Percentiles rank a stretch among this genome's conserved stretches.
These are phyloP conservation scores for Nannospalax galili DNA, from an alignment of 2,113 vertebrate species.

Conservation along the genomic window DNA sequence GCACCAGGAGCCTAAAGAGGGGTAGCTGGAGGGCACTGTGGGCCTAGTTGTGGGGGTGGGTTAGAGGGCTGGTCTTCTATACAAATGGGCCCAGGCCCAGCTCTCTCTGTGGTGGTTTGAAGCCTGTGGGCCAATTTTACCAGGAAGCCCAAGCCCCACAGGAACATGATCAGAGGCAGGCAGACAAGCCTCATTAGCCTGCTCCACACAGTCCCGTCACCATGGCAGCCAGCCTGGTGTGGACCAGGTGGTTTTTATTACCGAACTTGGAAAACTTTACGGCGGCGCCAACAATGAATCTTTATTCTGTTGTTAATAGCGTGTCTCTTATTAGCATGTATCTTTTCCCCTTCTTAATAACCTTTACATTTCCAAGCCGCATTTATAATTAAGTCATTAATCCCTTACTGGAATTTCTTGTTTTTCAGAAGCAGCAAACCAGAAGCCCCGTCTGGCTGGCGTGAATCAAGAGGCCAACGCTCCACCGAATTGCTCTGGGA, in stretches of 20 bases:
- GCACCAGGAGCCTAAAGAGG: too few relatives aligned
- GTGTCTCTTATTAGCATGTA: conserved; percentile 79
- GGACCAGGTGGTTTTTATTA: conserved; percentile 78
- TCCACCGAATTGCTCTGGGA: conserved; percentile 26
- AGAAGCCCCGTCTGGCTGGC: conserved; percentile 40
- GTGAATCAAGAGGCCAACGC: background rate
- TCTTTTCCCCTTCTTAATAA: conserved; percentile 79
- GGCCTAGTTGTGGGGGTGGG: background rate
- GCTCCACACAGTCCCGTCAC: background rate
- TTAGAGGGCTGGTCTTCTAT: background rate
- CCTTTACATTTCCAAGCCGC: conserved; percentile 75
- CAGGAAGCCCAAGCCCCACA: conserved; percentile 20
- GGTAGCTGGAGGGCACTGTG: background rate
- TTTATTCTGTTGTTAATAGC: conserved; percentile 81
- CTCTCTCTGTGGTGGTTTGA: background rate
- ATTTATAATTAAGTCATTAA: conserved; percentile 83
- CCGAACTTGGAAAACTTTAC: conserved; percentile 76
- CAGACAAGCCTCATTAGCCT: conserved; percentile 50
- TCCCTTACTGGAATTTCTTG: conserved; percentile 81
- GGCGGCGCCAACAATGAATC: conserved; percentile 73
- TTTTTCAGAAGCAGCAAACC: conserved; percentile 74
- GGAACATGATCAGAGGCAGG: conserved; percentile 40
- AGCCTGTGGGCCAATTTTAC: conserved; percentile 38
- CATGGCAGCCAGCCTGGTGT: conserved; percentile 66
- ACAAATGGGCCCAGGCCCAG: background rate